phyloP scores from a whole-genome alignment of 2,113 vertebrate species.

The Poecile atricapillus region DNA sequence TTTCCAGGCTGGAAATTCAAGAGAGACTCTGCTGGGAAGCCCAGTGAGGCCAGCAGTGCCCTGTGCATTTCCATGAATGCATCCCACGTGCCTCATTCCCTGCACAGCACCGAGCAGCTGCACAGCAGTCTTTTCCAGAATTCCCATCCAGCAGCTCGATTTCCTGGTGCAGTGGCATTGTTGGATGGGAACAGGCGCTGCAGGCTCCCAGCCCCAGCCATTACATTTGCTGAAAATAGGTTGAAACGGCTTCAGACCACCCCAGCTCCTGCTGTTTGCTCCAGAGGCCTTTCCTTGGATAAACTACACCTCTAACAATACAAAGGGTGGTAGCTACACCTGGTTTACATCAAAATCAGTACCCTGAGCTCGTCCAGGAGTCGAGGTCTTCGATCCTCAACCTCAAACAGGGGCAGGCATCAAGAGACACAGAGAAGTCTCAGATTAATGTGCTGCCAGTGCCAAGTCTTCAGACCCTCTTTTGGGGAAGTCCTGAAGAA shows the following conservation, averaged over 20 bases:
- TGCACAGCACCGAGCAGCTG: background rate
- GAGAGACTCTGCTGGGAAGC: background rate
- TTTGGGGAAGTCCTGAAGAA: background rate
- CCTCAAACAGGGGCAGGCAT: background rate
- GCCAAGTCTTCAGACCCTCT: background rate
- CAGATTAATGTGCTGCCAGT: background rate
- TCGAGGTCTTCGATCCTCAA: background rate
- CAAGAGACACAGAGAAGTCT: background rate
- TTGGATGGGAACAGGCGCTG: background rate
- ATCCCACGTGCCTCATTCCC: conserved; percentile 19
- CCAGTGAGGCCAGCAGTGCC: background rate
- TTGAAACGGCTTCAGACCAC: background rate
- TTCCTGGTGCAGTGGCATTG: conserved; percentile 24
- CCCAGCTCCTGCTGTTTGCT: background rate
- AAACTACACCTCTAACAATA: background rate
- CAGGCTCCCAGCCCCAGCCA: background rate
- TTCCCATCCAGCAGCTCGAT: conserved; percentile 15
- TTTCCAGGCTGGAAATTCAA: background rate
- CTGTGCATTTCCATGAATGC: background rate
- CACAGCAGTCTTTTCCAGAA: conserved; percentile 29
- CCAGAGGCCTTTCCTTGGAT: background rate
- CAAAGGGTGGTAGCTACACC: background rate
- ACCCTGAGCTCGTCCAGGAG: background rate
- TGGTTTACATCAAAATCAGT: background rate
- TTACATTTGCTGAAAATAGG: conserved; percentile 14